Conservation (phyloP, 2,113 vertebrate species). For the Rostratula benghalensis region DNA sequence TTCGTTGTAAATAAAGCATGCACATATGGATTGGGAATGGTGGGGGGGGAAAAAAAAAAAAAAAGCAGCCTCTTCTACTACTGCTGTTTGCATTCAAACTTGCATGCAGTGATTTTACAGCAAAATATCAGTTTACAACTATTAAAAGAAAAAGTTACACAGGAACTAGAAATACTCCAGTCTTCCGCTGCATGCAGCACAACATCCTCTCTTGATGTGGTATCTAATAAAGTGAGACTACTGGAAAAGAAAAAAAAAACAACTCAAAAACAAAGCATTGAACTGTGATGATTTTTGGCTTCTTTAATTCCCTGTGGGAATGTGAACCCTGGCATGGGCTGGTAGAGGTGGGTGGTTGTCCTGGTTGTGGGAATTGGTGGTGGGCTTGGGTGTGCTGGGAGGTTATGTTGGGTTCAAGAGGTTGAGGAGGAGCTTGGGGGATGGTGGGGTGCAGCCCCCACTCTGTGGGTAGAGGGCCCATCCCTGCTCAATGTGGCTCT, state of each 20-base stretch:
- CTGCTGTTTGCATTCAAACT: constrained; percentile 81
- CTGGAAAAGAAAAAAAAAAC: constrained; percentile 25
- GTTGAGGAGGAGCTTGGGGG: background rate
- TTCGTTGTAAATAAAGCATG: constrained; percentile 77
- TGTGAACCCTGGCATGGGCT: rapidly evolving
- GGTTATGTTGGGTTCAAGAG: rapidly evolving
- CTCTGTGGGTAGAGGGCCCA: too few relatives aligned
- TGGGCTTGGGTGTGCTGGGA: background rate
- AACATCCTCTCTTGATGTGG: constrained; percentile 65
- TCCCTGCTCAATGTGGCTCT: rapidly evolving
- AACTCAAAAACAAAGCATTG: background rate
- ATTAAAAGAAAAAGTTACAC: background rate
- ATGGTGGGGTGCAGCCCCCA: rapidly evolving
- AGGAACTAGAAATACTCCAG: constrained; percentile 26
- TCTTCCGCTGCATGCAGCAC: constrained; percentile 78
- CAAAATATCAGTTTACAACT: constrained; percentile 12
- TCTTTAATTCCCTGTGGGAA: background rate
- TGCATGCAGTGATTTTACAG: constrained; percentile 86
- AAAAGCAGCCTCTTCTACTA: constrained; percentile 42
- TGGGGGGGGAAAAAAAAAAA: background rate
- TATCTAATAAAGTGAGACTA: constrained; percentile 79
- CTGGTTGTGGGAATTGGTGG: background rate
- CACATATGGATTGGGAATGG: constrained; percentile 60
- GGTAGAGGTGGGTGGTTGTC: rapidly evolving
- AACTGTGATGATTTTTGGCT: rapidly evolving